Conservation (phyloP, 2,113 vertebrate genomes). For the Trochalopteron elliotii region DNA sequence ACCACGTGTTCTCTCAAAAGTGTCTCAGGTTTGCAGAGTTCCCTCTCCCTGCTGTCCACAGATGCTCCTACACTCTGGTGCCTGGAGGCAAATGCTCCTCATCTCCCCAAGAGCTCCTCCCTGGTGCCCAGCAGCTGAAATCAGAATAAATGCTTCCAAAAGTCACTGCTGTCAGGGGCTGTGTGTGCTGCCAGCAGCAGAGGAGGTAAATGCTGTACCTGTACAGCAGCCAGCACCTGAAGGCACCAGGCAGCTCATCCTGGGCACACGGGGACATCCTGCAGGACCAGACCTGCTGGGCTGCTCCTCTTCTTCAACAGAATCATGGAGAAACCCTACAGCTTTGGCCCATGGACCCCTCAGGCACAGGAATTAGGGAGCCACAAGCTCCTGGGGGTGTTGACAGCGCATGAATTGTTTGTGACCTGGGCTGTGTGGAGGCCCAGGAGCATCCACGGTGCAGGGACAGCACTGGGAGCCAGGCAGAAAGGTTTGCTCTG, state of each 20-base stretch:
- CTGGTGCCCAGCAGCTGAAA: not conserved
- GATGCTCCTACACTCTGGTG: not conserved
- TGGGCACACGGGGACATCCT: not conserved
- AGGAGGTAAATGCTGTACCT: not conserved
- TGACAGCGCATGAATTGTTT: not conserved
- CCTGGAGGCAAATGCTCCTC: not conserved
- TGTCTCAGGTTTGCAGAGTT: too few relatives aligned
- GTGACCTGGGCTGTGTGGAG: rapidly evolving
- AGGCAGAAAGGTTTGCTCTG: not conserved
- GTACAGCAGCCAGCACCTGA: rapidly evolving
- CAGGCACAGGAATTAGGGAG: not conserved
- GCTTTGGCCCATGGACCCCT: not conserved
- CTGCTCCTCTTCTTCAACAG: not conserved
- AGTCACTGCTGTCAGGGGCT: not conserved
- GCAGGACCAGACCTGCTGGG: not conserved
- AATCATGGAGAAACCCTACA: not conserved
- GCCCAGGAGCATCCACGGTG: not conserved
- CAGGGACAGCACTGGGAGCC: rapidly evolving
- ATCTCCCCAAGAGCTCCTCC: not conserved
- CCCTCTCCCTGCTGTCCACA: too few relatives aligned
- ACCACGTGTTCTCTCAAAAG: too few relatives aligned
- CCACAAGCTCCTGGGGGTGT: not conserved
- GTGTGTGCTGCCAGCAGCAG: not conserved
- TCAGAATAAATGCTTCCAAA: not conserved
- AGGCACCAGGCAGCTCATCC: not conserved